Evolutionary conservation across 1,140 invertebrate genomes (phyloP).

Genomic region (Lucilia cuprina): DNA sequence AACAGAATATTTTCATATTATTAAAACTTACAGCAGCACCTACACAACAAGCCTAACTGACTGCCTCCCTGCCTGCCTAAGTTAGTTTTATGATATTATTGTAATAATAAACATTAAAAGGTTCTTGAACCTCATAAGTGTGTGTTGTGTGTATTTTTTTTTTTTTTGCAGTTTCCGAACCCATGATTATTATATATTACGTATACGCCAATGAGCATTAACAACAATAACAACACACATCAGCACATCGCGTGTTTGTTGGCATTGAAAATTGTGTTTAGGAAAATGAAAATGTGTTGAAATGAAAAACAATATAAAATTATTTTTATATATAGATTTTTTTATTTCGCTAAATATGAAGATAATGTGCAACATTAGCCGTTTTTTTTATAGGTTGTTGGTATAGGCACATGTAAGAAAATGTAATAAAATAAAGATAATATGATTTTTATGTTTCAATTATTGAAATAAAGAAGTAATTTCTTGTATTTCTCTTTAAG

Average conservation of each 20-base stretch:
- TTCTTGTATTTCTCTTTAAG: too few species aligned
- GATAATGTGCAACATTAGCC: background rate
- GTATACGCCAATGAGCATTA: background rate
- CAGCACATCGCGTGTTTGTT: background rate
- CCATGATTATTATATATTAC: background rate
- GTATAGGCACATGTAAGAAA: too few species aligned
- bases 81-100: too few species aligned
- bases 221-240: too few species aligned
- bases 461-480: too few species aligned
- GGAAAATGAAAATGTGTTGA: background rate
- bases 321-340: background rate
- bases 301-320: background rate
- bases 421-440: too few species aligned
- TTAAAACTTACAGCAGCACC: too few species aligned
- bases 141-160: background rate
- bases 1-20: too few species aligned
- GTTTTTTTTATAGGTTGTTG: background rate
- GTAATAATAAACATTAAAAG: background rate
- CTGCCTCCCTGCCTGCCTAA: too few species aligned
- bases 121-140: background rate
- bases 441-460: too few species aligned
- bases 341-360: background rate
- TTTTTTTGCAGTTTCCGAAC: background rate
- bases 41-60: too few species aligned
- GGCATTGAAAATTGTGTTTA: background rate